Base-by-base conservation (phyloP, 2,797 vertebrate species). In the Fistularia commersonii region DNA sequence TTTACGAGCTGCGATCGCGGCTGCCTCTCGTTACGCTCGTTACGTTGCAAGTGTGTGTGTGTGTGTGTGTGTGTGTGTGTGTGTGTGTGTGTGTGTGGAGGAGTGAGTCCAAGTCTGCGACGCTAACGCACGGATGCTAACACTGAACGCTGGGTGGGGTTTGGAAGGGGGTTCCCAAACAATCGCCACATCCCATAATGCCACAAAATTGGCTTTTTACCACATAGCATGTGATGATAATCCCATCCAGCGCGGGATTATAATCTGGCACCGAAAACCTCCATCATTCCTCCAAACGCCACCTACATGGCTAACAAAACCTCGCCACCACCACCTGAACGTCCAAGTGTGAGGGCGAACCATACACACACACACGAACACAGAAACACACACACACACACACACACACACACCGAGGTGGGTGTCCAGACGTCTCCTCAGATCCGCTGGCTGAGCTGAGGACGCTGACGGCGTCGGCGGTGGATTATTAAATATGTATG, bases 101-200 rank as follows among this genome's bases (percentile, higher is more conserved):
- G 73, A 61, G 78, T 70, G 73, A 59, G 68, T 70, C 68, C 61
- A 58, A 55, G 72, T 64, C 77, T 81, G 93, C 89, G 86, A 89
- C 86, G 84, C 90, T 92, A 93, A 93, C 93, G 92, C 91, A 90
- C 86, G 52, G 5, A 72, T 66, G 71, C 62, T 76, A 74, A 74
- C 75, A 64, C 71, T 74, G 32, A 10, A 40, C 40, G 12, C 46
- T 12, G 40, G 57, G 35, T 5, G 31, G n/a, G n/a, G n/a, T n/a
- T n/a, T n/a, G n/a, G n/a, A n/a, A n/a, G n/a, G n/a, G n/a, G n/a
- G n/a, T n/a, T 92, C 97, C 92, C 92, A 92, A 95, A 94, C 96
- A 97, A 98, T 99, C 96, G 97, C 94, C 93, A 92, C 89, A 93
- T 95, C 94, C 94, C 93, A 92, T 97, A 93, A 97, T 96, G 98